Base-by-base conservation (phyloP, 2,113 vertebrate species). In the Embiotoca jacksoni region DNA sequence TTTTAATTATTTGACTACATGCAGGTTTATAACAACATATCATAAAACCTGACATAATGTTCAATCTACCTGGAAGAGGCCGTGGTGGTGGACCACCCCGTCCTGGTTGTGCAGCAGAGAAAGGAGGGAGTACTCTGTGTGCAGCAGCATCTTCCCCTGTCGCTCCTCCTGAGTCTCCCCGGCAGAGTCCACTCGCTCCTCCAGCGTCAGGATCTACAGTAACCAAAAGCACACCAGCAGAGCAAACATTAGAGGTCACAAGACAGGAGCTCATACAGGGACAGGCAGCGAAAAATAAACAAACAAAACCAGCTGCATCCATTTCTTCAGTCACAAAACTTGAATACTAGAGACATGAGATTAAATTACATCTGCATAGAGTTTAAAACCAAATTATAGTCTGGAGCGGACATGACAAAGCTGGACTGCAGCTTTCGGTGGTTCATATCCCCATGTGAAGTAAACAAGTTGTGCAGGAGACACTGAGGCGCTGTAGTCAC, bases 101-200 rank as follows among this genome's bases (percentile, higher is more conserved):
- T 99, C 98, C 92, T 99, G 98, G 80, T 94, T 97, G 92, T 98
- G 97, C 53, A 99, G 95, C 71, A 99, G 95, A 75, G 98, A 99
- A 11, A 99, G 95, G 32, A 99, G 95, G 0, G 98, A 99, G 90
- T 96, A 99, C 78, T 99, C 98, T 0, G 98, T 99, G 91, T 99
- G 98, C 74, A 99, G 92, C 82, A 99, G 95, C 98, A 99, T 99
- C 95, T 99, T 99, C 82, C 98, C 98, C 90, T 99, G 98, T 69
- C 98, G 93, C 60, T 99, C 98, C 86, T 99, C 98, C 75, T 99
- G 98, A 70, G 96, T 99, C 91, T 99, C 98, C 72, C 95, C 93
- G 56, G 94, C 94, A 83, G 96, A 95, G 80, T 99, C 97, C 8
- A 91, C 94, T 73, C 96, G 94, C 87, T 99, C 98, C 91, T 99